Base-by-base conservation (phyloP, 2,797 vertebrate genomes). In the Gorsachius magnificus region DNA sequence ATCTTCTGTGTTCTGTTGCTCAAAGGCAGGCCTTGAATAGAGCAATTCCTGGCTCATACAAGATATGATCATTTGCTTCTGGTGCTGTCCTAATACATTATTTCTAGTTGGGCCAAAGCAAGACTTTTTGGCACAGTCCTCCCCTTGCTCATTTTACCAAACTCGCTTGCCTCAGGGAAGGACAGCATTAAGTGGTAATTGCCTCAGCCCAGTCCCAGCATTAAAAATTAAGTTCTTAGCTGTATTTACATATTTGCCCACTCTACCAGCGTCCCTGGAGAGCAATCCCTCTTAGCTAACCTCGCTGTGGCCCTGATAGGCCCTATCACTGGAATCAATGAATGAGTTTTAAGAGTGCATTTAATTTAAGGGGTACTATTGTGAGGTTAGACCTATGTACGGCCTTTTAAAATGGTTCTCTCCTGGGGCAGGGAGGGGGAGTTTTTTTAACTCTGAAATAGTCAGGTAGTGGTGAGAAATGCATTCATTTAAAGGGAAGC, bases 271-370 rank as follows among this genome's bases (percentile, higher is more conserved):
- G 43, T 94, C 96, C 92, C 96, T n/a, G 50, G 96, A 93, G 96
- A 95, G 95, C 94, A 94, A 96, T 97, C 33, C 29, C 26, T 97
- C 94, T 91, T 94, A 69, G 16, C 75, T 96, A 96, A 96, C 96
- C 96, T 95, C 16, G 1, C 91, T 65, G 35, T 96, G 96, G 92
- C 96, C 96, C 79, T 95, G 50, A 33, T 94, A 81, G 19, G 22
- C 61, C 13, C 61, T 89, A 41, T 91, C 51, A 46, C 53, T 50
- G 45, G 41, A 92, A 93, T 70, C 82, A 97, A 95, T 91, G 89
- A 76, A 93, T 93, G 91, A 88, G 35, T 90, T 97, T 95, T 94
- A 86, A 95, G 89, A 96, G 53, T 43, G 21, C 90, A 76, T 96
- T 96, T 94, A 91, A 93, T 96, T 96, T 94, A 79, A 93, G 41